Evolutionary conservation across 1,140 invertebrate species (phyloP).

Genomic region (Sycophaga agraensis): DNA sequence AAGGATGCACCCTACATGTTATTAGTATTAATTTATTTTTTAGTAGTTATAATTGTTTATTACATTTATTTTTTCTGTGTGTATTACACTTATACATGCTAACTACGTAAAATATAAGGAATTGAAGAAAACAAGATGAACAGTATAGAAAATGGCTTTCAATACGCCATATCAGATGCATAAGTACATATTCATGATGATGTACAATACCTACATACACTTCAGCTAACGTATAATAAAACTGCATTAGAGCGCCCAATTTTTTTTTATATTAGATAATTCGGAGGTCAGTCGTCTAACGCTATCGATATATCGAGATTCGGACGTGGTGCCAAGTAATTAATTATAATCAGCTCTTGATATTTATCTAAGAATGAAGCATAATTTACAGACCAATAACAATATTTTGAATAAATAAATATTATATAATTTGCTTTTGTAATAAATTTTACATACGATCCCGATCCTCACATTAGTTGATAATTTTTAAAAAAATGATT

Average conservation of each 20-base stretch:
- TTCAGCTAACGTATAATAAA: constrained; percentile 35
- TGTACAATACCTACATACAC: too few species aligned
- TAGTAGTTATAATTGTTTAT: not conserved
- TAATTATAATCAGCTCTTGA: constrained; percentile 15
- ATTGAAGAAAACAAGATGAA: not conserved
- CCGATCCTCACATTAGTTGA: too few species aligned
- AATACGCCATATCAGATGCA: too few species aligned
- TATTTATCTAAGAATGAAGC: not conserved
- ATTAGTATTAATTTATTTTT: not conserved
- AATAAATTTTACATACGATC: too few species aligned
- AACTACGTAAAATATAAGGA: not conserved
- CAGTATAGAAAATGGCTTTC: constrained; percentile 42
- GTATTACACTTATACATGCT: not conserved
- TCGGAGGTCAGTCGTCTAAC: constrained; percentile 54
- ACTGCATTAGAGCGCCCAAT: constrained; percentile 34
- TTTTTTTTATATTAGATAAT: constrained; percentile 44
- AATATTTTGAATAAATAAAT: too few species aligned
- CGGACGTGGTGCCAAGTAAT: constrained; percentile 45
- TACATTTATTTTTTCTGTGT: not conserved
- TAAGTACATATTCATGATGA: too few species aligned
- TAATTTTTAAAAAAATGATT: constrained; percentile 11
- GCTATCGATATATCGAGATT: constrained; percentile 52
- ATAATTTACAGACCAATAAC: too few species aligned
- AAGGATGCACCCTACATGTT: not conserved
- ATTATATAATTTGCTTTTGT: too few species aligned